Percentiles rank a stretch among this genome's conserved stretches.
Conservation (phyloP, 2,888 invertebrate genomes). For the Creontiades dilutus region DNA sequence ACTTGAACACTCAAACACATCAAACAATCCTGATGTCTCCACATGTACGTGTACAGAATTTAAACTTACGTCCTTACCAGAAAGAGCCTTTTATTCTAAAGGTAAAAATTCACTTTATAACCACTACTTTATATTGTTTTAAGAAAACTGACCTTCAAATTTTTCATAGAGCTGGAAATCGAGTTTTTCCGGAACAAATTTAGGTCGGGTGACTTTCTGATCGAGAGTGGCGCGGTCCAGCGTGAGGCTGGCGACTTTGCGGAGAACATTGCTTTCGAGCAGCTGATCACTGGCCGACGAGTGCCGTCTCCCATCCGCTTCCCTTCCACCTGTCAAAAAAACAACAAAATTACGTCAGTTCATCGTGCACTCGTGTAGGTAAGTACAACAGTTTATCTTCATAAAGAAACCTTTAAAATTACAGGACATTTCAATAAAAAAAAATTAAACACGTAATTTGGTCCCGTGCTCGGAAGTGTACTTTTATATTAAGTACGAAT, state of each 20-base stretch:
- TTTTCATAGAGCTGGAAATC: constrained; percentile 93
- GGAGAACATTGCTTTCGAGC: constrained; percentile 85
- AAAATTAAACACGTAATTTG: no score
- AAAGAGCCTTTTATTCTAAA: no score
- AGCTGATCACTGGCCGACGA: constrained; percentile 81
- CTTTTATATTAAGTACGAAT: no score
- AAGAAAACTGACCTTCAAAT: constrained; percentile 88
- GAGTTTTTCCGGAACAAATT: constrained; percentile 89
- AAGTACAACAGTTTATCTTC: no score
- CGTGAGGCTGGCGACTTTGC: constrained; percentile 91
- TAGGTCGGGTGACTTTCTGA: constrained; percentile 84
- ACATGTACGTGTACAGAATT: no score
- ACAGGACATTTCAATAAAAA: no score
- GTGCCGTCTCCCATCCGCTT: constrained; percentile 77
- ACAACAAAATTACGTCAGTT: background rate
- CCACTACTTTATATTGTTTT: no score
- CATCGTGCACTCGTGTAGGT: no score
- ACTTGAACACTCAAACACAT: background rate
- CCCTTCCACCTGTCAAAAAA: constrained; percentile 41
- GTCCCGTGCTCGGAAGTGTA: no score
- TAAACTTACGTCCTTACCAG: background rate
- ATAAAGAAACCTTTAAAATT: no score
- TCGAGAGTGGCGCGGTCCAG: constrained; percentile 86
- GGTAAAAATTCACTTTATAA: no score
- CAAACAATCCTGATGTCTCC: background rate